Base-by-base conservation (phyloP, 2,113 vertebrate species). In the Notarius quadriscutis region DNA sequence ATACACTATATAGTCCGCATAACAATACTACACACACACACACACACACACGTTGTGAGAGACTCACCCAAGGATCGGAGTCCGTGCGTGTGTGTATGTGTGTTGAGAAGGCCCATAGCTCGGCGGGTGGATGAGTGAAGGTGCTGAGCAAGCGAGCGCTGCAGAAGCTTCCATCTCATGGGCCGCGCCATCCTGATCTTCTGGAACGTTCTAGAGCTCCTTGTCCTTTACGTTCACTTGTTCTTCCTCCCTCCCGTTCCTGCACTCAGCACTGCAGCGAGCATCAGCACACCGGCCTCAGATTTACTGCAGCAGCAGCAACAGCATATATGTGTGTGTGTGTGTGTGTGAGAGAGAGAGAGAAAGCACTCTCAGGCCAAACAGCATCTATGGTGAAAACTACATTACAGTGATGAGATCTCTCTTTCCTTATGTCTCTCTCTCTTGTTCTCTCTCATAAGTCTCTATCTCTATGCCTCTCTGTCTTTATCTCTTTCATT, bases 301-400 rank as follows among this genome's bases (percentile, higher is more conserved):
- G 81, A 63, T 77, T 51, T 60, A 75, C 58, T 63, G 48, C 81
- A 82, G 85, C 85, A 62, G 60, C 41, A 80, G 71, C 79, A 81
- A 63, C 69, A 67, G 84, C 60, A 58, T 62, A 82, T 86, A 63
- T 84, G 62, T 87, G 87, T 83, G 81, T 74, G 89, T 84, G 87
- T 84, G 55, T 41, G 57, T 50, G 62, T 20, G 79, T 50, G 82
- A 48, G 87, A 93, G 92, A 92, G 91, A 91, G 91, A 92, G 93
- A 87, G 82, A 84, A 91, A 92, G 93, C 88, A 84, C 84, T 91
- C 88, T 91, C 87, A 91, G 86, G 90, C 93, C 91, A 71, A 80
- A 91, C 87, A 17, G n/a, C 90, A 89, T 88, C 87, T 57, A 57
- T 57, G 17, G 25, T 92, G 89, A 91, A 91, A n/a, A 88, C 88